phyloP scores from a whole-genome alignment of 2,797 vertebrate species.

The Enoplosus armatus region DNA sequence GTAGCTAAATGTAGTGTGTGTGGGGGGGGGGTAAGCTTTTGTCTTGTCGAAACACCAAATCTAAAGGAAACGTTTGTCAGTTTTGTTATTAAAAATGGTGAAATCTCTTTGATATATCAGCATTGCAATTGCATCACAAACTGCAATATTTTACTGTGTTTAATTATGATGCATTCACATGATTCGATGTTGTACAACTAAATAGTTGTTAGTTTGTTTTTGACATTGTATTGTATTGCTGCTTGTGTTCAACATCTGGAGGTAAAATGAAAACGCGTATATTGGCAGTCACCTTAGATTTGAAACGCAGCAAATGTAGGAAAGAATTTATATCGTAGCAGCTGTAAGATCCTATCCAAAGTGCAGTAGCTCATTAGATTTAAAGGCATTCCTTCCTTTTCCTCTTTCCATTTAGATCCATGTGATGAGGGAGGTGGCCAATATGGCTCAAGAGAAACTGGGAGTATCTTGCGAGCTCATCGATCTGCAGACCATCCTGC shows the following conservation, averaged over 20 bases:
- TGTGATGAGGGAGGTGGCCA: slow-evolving; percentile 94
- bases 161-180: background rate
- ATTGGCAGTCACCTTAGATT: background rate
- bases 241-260: slow-evolving; percentile 16
- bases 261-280: background rate
- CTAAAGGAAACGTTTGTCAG: too few relatives aligned
- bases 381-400: slow-evolving; percentile 1
- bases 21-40: too few relatives aligned
- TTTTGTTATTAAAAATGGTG: too few relatives aligned
- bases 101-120: too few relatives aligned
- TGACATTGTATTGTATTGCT: background rate
- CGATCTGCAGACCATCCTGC: slow-evolving; percentile 95
- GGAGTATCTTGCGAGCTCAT: slow-evolving; percentile 99
- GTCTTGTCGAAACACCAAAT: too few relatives aligned
- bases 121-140: too few relatives aligned
- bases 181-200: too few relatives aligned
- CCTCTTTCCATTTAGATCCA: slow-evolving; percentile 87
- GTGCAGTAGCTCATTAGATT: background rate
- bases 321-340: background rate
- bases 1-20: background rate
- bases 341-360: background rate
- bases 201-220: background rate
- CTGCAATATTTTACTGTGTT: too few relatives aligned
- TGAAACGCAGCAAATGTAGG: background rate
- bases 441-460: slow-evolving; percentile 97